Base-by-base conservation (phyloP, 2,113 vertebrate genomes). In the Mirza zaza region DNA sequence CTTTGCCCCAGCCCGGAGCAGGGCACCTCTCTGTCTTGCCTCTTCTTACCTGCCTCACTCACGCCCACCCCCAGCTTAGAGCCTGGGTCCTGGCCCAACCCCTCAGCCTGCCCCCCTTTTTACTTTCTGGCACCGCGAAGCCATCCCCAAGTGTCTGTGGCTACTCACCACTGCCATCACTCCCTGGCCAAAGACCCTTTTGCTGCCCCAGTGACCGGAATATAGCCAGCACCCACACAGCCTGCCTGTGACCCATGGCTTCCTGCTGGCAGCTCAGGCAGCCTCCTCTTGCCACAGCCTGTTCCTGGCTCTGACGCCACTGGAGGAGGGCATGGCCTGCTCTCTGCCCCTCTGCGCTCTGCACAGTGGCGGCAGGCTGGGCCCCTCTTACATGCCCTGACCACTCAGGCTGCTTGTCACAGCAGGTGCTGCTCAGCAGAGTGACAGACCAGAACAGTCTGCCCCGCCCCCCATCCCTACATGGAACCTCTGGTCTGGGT, bases 21-120 rank as follows among this genome's bases (percentile, higher is more conserved):
- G 76, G 87, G 87, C 96, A 80, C 97, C 95, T 97, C 95, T 97
- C 79, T 96, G 87, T 97, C 95, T 93, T 95, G 93, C 80, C 82
- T 91, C 95, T 97, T 91, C 92, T 89, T 91, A 77, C 80, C 90
- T 52, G 65, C 85, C 85, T 75, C 61, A 48, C 95, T 90, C 71
- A 61, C 2, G 0, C 15, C 29, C 52, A 32, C 12, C 8, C 76
- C 55, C 52, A 27, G 5, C 70, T 65, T 70, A 9, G 36, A 34
- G 57, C 80, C 80, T 5, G 0, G 15, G 75, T n/a, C 48, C 85
- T 29, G 45, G 21, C 36, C 86, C 42, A n/a, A 57, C 59, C 36
- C n/a, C 23, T 55, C 25, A 2, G 36, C 25, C 52, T n/a, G 7
- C 18, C 32, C 57, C 1, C 13, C 27, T 17, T 59, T 29, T 32